Evolutionary conservation across 2,888 invertebrate genomes (phyloP).

Genomic region (Synanthedon andrenaeformis): DNA sequence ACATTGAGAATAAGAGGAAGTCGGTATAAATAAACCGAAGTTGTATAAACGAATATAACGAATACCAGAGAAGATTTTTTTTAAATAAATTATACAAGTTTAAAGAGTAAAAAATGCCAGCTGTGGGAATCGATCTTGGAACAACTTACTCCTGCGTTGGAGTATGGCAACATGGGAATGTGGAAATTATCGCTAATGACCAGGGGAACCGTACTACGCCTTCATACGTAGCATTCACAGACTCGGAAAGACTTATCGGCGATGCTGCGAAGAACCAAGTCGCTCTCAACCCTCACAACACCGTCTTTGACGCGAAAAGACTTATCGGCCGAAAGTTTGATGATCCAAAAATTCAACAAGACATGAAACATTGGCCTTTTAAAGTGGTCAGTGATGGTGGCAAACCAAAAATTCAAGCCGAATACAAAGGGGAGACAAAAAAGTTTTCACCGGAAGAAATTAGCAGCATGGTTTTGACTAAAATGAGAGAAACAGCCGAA

Average conservation of each 20-base stretch:
- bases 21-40: constrained; percentile 27
- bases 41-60: constrained; percentile 1
- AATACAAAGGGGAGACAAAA: constrained; percentile 75
- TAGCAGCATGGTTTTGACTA: constrained; percentile 82
- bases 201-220: constrained; percentile 80
- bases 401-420: constrained; percentile 77
- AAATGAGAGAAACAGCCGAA: constrained; percentile 85
- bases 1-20: constrained; percentile 19
- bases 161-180: constrained; percentile 75
- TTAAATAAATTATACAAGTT: background rate
- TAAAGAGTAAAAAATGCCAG: constrained; percentile 45
- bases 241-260: constrained; percentile 76
- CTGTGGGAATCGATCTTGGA: constrained; percentile 68
- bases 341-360: constrained; percentile 79
- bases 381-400: constrained; percentile 74
- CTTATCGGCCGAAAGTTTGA: constrained; percentile 83
- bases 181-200: constrained; percentile 78
- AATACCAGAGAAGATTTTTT: constrained; percentile 1
- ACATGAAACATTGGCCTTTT: constrained; percentile 90
- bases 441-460: constrained; percentile 77
- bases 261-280: constrained; percentile 80
- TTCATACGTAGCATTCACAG: constrained; percentile 80
- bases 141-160: constrained; percentile 71
- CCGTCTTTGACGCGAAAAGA: constrained; percentile 81
- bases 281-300: constrained; percentile 79